A percentile compares a stretch with the other conserved stretches of the same genome.
Evolutionary conservation across 2,797 vertebrate species (phyloP).

Genomic region (Eulemur albifrons): DNA sequence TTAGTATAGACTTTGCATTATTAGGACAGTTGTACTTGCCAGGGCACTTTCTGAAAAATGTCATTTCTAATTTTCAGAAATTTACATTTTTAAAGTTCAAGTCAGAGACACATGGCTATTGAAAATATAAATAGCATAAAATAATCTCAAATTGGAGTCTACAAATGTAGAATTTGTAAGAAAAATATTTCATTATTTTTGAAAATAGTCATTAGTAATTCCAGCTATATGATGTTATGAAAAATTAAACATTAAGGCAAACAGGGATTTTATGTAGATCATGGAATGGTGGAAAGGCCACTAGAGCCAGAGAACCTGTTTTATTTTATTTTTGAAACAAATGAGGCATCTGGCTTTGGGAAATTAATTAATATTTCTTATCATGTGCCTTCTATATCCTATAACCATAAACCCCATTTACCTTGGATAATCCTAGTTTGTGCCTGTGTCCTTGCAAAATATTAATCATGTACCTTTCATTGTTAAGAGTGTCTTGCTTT

Average conservation of each 20-base stretch:
- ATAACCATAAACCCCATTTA: neutral
- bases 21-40: neutral
- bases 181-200: neutral
- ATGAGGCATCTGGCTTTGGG: neutral
- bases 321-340: neutral
- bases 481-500: neutral
- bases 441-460: neutral
- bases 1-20: neutral
- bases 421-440: neutral
- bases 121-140: neutral
- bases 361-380: neutral
- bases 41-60: neutral
- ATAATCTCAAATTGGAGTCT: neutral
- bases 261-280: neutral
- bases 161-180: neutral
- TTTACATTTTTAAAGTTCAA: neutral
- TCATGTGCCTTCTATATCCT: neutral
- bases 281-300: neutral
- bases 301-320: neutral
- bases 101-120: neutral
- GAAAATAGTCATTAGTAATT: neutral
- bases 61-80: neutral
- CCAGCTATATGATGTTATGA: neutral
- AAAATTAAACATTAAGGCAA: neutral
- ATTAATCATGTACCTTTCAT: neutral